These are phyloP conservation scores for Myrmophylax atrothorax DNA, from an alignment of 2,113 vertebrate genomes.

Conservation along the genomic window DNA sequence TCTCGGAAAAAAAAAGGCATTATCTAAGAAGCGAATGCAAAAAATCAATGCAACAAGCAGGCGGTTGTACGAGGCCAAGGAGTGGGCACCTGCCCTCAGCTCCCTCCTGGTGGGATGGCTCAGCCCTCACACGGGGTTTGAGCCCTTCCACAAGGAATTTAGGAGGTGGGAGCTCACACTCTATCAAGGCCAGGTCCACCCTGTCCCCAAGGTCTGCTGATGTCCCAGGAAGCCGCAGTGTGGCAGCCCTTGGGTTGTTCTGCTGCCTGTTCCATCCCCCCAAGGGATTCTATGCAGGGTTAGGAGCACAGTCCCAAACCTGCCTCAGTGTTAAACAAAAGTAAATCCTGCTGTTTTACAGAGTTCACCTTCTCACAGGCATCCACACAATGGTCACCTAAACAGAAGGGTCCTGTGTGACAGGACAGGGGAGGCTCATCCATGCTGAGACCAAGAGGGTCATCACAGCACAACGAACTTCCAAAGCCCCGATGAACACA, in stretches of 20 bases:
- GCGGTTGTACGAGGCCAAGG: neutral
- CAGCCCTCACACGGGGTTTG: neutral
- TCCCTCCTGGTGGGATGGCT: neutral
- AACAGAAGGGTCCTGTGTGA: neutral
- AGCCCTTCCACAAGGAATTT: neutral
- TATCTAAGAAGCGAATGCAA: neutral
- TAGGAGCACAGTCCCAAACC: neutral
- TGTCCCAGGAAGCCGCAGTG: rapidly evolving
- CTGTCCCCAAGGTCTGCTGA: neutral
- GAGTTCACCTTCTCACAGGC: neutral
- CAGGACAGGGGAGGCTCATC: neutral
- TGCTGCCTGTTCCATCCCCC: neutral
- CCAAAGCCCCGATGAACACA: neutral
- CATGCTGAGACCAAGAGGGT: neutral
- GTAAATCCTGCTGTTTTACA: neutral
- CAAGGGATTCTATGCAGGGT: rapidly evolving
- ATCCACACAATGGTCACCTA: rapidly evolving
- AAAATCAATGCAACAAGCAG: neutral
- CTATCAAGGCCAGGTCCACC: rapidly evolving
- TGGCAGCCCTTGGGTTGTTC: neutral
- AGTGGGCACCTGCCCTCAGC: neutral
- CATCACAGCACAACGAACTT: neutral
- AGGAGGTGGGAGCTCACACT: neutral
- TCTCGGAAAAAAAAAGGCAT: neutral
- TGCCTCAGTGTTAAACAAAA: rapidly evolving